A percentile compares a stretch with the other conserved stretches of the same genome.
These are phyloP conservation scores for Gnathonemus longibarbis DNA, from an alignment of 2,113 vertebrate genomes.

Conservation along the genomic window DNA sequence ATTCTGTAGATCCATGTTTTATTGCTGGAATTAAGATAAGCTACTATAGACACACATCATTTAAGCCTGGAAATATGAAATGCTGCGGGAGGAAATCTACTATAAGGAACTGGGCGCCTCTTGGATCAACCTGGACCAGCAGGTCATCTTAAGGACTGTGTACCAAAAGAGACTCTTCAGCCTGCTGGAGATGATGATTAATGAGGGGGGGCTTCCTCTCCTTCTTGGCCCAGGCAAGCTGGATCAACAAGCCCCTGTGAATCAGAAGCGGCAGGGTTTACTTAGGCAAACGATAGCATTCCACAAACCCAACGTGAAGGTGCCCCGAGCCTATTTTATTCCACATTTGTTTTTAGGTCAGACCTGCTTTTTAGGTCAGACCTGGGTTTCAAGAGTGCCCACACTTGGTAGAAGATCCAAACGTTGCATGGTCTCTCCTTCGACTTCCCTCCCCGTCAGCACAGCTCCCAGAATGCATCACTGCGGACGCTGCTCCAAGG, in stretches of 20 bases:
- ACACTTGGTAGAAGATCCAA: background rate
- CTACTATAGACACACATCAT: slow-evolving; percentile 17
- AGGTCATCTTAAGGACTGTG: background rate
- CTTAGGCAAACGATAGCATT: background rate
- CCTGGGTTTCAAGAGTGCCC: background rate
- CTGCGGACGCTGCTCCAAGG: background rate
- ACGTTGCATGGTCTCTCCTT: background rate
- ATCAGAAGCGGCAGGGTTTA: background rate
- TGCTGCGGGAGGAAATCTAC: background rate
- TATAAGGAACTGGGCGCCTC: background rate
- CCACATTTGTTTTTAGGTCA: background rate
- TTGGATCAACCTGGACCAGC: background rate
- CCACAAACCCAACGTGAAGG: background rate
- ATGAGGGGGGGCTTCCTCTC: background rate
- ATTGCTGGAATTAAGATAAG: background rate
- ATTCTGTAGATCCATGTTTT: slow-evolving; percentile 15
- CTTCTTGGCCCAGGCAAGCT: background rate
- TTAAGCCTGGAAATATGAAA: background rate
- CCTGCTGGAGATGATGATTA: background rate
- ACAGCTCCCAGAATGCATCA: background rate
- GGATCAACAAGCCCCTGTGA: background rate
- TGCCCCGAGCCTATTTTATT: background rate
- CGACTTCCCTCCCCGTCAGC: background rate
- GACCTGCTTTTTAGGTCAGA: background rate
- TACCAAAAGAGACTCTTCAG: background rate